These are phyloP conservation scores for Gambusia holbrooki DNA, from an alignment of 2,113 vertebrate species.

Conservation along the genomic window DNA sequence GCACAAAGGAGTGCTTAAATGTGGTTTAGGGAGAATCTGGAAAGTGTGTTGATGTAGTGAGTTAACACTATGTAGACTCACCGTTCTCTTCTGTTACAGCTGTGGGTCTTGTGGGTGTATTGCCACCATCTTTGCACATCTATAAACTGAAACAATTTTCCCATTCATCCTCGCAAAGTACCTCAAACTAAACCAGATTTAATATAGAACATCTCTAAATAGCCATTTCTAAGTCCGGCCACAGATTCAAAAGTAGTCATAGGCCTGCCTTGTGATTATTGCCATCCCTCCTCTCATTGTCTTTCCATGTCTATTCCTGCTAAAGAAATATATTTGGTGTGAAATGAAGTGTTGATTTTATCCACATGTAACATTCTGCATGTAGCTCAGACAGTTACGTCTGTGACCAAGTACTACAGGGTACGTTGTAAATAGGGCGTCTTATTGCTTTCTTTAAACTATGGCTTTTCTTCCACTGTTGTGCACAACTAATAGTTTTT, in stretches of 20 bases:
- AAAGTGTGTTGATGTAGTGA: no score
- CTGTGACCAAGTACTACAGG: background rate
- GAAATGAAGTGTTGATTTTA: background rate
- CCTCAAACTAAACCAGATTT: background rate
- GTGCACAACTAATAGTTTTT: background rate
- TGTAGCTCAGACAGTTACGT: background rate
- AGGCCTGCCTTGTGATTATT: background rate
- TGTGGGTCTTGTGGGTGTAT: background rate
- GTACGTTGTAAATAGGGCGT: background rate
- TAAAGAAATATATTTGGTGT: background rate
- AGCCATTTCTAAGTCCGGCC: background rate
- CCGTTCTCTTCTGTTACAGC: background rate
- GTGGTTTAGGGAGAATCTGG: no score
- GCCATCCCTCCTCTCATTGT: no score
- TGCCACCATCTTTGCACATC: background rate
- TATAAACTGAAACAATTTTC: background rate
- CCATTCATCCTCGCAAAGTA: background rate
- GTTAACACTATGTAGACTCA: background rate
- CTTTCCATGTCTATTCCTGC: background rate
- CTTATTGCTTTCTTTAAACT: background rate
- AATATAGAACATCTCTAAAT: background rate
- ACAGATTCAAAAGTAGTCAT: background rate
- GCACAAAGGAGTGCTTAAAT: no score
- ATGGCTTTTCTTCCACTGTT: background rate
- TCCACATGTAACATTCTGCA: background rate